Conservation (phyloP, 2,797 vertebrate genomes). For the Moxostoma hubbsi region DNA sequence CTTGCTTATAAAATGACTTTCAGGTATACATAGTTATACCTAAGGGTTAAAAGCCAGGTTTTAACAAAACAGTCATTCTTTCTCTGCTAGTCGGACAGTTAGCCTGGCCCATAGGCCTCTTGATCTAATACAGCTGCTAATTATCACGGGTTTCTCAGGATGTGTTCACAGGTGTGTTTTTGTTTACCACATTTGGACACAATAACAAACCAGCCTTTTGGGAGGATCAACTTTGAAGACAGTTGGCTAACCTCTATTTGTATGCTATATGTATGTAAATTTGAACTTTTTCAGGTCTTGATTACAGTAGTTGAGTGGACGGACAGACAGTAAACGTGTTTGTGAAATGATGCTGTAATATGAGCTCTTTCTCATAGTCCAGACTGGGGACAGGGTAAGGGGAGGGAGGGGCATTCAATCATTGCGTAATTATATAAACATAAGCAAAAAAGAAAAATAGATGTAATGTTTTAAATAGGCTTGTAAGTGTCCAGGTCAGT, state of each 20-base stretch:
- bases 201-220: background rate
- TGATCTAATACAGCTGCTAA: background rate
- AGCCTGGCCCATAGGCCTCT: conserved; percentile 11
- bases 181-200: background rate
- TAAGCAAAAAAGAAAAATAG: conserved; percentile 2
- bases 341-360: conserved; percentile 63
- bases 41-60: background rate
- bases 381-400: conserved; percentile 37
- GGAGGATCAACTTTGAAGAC: background rate
- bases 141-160: background rate
- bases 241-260: background rate
- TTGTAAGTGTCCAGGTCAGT: conserved; percentile 5
- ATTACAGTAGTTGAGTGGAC: conserved; percentile 34
- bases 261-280: background rate
- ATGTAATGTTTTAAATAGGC: conserved; percentile 1
- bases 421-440: conserved; percentile 62
- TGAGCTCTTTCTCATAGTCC: conserved; percentile 56
- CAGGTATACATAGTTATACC: background rate
- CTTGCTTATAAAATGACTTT: background rate
- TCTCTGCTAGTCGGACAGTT: background rate
- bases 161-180: background rate
- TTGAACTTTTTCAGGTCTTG: background rate
- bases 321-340: conserved; percentile 63
- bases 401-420: conserved; percentile 61
- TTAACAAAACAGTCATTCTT: conserved; percentile 6